These are phyloP conservation scores for Platygyra sinensis DNA, from an alignment of 64 coral and sea anemone genomes.

Conservation along the genomic window DNA sequence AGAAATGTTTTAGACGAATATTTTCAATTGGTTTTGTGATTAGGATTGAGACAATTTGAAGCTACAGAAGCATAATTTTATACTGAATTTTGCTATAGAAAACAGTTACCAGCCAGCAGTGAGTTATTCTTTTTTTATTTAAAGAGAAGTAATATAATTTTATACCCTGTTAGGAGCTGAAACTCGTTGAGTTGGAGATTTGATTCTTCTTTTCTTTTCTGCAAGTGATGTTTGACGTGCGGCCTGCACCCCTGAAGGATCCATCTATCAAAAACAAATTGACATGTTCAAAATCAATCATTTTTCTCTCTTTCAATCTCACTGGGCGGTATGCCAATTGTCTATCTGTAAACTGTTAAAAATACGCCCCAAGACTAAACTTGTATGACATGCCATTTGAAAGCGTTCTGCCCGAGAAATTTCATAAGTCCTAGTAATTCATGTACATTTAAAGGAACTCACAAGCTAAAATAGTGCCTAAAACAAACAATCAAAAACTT, in stretches of 20 bases:
- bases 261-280: slow-evolving; percentile 58
- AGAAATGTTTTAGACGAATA: slow-evolving; percentile 17
- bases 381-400: not conserved
- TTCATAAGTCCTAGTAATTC: too few species aligned
- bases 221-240: slow-evolving; percentile 59
- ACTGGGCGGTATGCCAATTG: not conserved
- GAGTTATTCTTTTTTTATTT: too few species aligned
- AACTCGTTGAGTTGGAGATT: not conserved
- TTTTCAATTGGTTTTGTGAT: too few species aligned
- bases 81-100: too few species aligned
- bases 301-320: not conserved
- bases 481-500: too few species aligned
- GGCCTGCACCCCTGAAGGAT: slow-evolving; percentile 43
- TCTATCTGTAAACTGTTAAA: not conserved
- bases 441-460: too few species aligned
- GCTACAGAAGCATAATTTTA: too few species aligned
- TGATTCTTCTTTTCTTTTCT: slow-evolving; percentile 54
- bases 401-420: too few species aligned
- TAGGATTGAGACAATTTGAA: too few species aligned
- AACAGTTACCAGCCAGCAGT: too few species aligned
- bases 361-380: not conserved
- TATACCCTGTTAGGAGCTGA: not conserved
- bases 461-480: too few species aligned
- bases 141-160: not conserved
- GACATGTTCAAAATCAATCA: not conserved